Evolutionary conservation across 92 coral and sea anemone genomes (phyloP), one percentile per base, ranked within the genome.

Genomic region (Porites lobata): DNA sequence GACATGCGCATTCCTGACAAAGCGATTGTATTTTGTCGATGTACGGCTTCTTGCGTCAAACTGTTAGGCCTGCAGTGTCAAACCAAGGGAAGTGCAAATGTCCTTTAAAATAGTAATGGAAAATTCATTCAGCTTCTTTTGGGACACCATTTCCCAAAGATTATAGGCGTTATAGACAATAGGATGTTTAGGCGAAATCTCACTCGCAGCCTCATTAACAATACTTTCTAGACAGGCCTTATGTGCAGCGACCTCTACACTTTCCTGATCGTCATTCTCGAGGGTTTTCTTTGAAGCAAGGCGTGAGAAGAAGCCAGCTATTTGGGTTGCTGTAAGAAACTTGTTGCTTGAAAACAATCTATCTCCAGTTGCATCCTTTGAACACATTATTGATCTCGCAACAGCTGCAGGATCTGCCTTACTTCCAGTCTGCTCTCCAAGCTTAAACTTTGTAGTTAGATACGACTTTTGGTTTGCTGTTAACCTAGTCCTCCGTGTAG

Each of bases 331-430:
- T 22, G 24, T 22, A 22, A 22, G 24, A 22, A 22, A 22, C 24
- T 22, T 0, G 24, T 22, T 22, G 91, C 24, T 22, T 22, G 24
- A 22, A 22, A 22, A 22, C 24, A 22, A 22, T 22, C 24, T 22
- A 22, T 22, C 1, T 22, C 24, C 57, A 52, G 10, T 52, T 52
- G 7, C 57, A 6, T 86, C 92, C 87, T 87, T 92, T 13, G 91
- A 91, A 43, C 69, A 73, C 91, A 85, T 90, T 93, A 85, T 85
- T 56, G 93, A 66, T 65, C 93, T 85, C 8, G 95, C 93, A 58
- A 92, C 93, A 54, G 91, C 79, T 61, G 95, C 84, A 59, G 93
- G 93, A 82, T 93, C 90, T 50, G 93, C 77, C 83, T 90, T 89
- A 29, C 63, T 71, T 32, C 93, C 89, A 6, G 95, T 66, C 65